Conservation (phyloP, 2,113 vertebrate genomes). For the Cynoglossus semilaevis region DNA sequence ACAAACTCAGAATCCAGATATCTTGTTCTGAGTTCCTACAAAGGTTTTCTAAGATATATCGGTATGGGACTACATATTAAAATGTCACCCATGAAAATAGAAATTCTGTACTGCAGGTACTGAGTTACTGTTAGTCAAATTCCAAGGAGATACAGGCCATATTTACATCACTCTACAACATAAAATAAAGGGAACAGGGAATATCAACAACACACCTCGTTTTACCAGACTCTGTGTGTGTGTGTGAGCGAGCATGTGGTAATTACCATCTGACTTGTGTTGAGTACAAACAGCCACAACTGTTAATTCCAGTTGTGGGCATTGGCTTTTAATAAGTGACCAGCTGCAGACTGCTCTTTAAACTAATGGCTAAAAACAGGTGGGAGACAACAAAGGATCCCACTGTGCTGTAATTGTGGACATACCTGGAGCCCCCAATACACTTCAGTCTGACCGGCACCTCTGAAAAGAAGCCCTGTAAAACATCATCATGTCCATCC, state of each 20-base stretch:
- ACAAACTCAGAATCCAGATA: conserved; percentile 24
- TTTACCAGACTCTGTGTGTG: neutral
- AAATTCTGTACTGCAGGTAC: neutral
- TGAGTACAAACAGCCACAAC: conserved; percentile 21
- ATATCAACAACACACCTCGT: no score
- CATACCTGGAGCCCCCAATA: conserved; percentile 46
- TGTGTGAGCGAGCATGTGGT: neutral
- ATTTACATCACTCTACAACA: neutral
- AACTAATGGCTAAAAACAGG: conserved; percentile 60
- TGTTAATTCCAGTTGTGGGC: conserved; percentile 49
- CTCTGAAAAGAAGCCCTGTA: conserved; percentile 4
- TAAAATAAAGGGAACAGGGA: no score
- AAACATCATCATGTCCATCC: neutral
- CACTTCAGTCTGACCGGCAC: conserved; percentile 3
- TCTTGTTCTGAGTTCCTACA: no score
- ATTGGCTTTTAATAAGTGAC: conserved; percentile 45
- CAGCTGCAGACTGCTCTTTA: conserved; percentile 53
- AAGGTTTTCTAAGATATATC: no score
- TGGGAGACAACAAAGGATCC: conserved; percentile 66
- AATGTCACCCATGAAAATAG: neutral
- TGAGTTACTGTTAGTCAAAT: neutral
- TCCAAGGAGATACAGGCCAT: neutral
- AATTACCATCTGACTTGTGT: conserved; percentile 18
- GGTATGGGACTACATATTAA: neutral
- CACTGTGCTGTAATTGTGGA: conserved; percentile 57